Percentiles rank a stretch among this genome's conserved stretches.
Conservation (phyloP, 2,797 vertebrate genomes). For the Gallirallus australis region DNA sequence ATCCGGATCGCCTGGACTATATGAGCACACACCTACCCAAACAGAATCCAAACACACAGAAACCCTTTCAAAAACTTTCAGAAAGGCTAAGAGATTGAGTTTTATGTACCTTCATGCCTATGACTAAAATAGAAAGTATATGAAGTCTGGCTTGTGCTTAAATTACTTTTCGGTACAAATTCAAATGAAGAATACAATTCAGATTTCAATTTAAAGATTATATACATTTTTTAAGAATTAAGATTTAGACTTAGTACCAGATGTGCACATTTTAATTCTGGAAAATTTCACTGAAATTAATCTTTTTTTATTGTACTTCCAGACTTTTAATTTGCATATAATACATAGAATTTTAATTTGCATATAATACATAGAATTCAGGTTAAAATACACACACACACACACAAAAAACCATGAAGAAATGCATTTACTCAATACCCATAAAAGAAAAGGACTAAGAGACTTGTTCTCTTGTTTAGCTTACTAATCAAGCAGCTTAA, state of each 20-base stretch:
- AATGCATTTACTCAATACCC: not conserved
- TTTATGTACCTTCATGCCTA: not conserved
- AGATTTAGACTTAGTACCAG: not conserved
- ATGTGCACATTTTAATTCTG: not conserved
- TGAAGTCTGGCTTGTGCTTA: not conserved
- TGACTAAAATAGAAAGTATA: not conserved
- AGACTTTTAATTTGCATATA: not conserved
- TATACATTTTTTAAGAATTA: not conserved
- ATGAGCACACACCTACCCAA: constrained; percentile 92
- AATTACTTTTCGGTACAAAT: not conserved
- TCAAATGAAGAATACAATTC: not conserved
- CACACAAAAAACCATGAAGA: not conserved
- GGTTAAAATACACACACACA: not conserved
- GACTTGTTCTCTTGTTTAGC: not conserved
- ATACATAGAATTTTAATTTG: not conserved
- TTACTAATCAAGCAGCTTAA: not conserved
- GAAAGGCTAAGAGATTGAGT: rapidly evolving
- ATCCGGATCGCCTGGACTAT: constrained; percentile 99
- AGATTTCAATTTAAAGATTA: not conserved
- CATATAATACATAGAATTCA: not conserved
- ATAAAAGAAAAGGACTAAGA: not conserved
- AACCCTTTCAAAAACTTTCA: not conserved
- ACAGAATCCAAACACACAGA: not conserved
- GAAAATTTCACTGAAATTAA: not conserved
- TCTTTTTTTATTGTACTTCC: not conserved